A percentile compares a stretch with the other conserved stretches of the same genome.
These are phyloP conservation scores for Caenorhabditis latens DNA, from an alignment of 1,140 invertebrate genomes.

Conservation along the genomic window DNA sequence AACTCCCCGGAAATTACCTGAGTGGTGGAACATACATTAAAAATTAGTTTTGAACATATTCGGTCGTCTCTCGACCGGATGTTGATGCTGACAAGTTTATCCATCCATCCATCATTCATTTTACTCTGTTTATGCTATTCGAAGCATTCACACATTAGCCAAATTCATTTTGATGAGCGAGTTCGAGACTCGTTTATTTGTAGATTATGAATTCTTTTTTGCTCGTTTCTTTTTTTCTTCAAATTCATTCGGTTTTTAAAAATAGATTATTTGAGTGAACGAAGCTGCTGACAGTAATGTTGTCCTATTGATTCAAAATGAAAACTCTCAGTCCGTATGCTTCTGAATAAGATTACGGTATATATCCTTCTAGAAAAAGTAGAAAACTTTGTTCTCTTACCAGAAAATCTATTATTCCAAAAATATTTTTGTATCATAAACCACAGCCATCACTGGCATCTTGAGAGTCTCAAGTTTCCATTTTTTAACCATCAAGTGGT, in stretches of 20 bases:
- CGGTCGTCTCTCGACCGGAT: neutral
- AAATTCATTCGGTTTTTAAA: too few relatives aligned
- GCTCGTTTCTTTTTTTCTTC: too few relatives aligned
- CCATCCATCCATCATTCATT: constrained; percentile 46
- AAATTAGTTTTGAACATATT: constrained; percentile 46
- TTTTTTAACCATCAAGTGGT: constrained; percentile 25
- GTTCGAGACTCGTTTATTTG: neutral
- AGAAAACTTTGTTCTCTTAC: neutral
- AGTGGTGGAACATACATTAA: constrained; percentile 31
- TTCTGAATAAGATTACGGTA: neutral
- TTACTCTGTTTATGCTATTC: constrained; percentile 1
- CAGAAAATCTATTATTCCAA: neutral
- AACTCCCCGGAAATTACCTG: too few relatives aligned
- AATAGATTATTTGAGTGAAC: too few relatives aligned
- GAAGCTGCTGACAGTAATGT: too few relatives aligned
- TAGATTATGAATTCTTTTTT: too few relatives aligned
- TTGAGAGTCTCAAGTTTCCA: constrained; percentile 26
- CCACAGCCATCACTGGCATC: neutral
- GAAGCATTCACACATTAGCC: constrained; percentile 30
- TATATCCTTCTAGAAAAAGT: neutral
- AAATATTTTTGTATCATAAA: neutral
- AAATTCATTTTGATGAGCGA: neutral
- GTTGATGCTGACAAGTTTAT: constrained; percentile 19
- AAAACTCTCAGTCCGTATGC: too few relatives aligned
- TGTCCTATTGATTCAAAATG: too few relatives aligned